Base-by-base conservation (phyloP, 2,113 vertebrate genomes). In the Agapornis roseicollis region DNA sequence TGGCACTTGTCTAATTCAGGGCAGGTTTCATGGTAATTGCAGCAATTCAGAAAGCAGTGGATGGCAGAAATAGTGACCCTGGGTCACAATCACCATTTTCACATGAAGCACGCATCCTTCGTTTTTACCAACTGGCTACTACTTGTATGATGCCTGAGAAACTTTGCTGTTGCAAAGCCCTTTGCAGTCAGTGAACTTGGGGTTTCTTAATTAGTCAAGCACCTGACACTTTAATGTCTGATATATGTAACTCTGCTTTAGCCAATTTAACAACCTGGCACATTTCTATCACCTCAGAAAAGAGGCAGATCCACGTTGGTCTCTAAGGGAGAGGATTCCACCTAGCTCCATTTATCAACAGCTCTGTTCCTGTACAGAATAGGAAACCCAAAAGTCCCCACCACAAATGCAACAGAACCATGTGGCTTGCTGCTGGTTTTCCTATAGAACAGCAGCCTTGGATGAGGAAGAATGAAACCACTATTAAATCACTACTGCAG, bases 401-500 rank as follows among this genome's bases (percentile, higher is more conserved):
- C 12, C 1, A 3, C 44, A 58, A 46, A 4, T 1, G 7, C 47
- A 27, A 37, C 13, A 10, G 19, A 81, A 39, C 14, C 53, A 20
- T 6, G 47, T 23, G 29, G 14, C 8, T 7, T 9, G 17, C n/a
- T 27, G 33, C 33, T 56, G 2, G 10, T 3, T 50, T 14, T 69
- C 17, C 42, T n/a, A 64, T 1, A 27, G 10, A 58, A 37, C 0
- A 1, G 56, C 46, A 68, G 28, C 3, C 11, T 41, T 37, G n/a
- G 35, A 6, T 22, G 19, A 50, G 35, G 39, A 47, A 70, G 18
- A 58, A 25, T 20, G 2, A 13, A 61, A 89, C 33, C 74, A 58
- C 42, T 3, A 31, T 44, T 15, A 80, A 81, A 84, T 35, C 29
- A 31, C n/a, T 53, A 25, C 50, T 49, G 10, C 11, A 37, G 28